Conservation (phyloP, 2,797 vertebrate species). For the Vespertilio murinus region DNA sequence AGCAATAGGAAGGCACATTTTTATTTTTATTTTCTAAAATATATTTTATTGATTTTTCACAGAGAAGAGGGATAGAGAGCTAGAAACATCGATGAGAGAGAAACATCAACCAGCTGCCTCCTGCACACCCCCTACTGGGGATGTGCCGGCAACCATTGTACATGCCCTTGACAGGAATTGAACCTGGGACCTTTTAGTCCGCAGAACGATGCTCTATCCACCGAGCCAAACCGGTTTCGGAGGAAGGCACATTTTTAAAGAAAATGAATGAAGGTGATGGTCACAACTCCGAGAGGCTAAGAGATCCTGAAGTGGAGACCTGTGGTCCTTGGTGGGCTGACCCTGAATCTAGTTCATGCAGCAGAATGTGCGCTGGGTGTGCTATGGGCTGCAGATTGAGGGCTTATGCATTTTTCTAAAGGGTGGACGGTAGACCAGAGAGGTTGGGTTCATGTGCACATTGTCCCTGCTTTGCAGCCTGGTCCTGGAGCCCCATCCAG, state of each 20-base stretch:
- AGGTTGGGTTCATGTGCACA: accelerated
- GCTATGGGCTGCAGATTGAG: not conserved
- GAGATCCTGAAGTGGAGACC: too few relatives aligned
- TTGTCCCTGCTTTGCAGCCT: not conserved
- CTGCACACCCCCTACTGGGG: too few relatives aligned
- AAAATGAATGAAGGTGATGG: not conserved
- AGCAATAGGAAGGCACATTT: not conserved
- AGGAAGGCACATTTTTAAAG: not conserved
- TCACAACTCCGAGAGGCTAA: not conserved
- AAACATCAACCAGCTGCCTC: too few relatives aligned
- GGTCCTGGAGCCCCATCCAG: not conserved
- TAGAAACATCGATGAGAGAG: too few relatives aligned
- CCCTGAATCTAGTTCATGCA: not conserved
- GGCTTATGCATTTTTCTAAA: not conserved
- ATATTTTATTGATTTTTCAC: too few relatives aligned
- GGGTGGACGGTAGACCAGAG: not conserved
- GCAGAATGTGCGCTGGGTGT: not conserved
- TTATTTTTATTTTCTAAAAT: not conserved
- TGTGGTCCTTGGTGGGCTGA: not conserved
- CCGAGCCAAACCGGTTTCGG: too few relatives aligned
- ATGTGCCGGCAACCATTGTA: too few relatives aligned
- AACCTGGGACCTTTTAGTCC: too few relatives aligned
- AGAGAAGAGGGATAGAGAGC: too few relatives aligned
- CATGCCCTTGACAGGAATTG: too few relatives aligned
- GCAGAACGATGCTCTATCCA: too few relatives aligned